These are phyloP conservation scores for Neocloeon triangulifer DNA, from an alignment of 1,140 invertebrate genomes.

Conservation along the genomic window DNA sequence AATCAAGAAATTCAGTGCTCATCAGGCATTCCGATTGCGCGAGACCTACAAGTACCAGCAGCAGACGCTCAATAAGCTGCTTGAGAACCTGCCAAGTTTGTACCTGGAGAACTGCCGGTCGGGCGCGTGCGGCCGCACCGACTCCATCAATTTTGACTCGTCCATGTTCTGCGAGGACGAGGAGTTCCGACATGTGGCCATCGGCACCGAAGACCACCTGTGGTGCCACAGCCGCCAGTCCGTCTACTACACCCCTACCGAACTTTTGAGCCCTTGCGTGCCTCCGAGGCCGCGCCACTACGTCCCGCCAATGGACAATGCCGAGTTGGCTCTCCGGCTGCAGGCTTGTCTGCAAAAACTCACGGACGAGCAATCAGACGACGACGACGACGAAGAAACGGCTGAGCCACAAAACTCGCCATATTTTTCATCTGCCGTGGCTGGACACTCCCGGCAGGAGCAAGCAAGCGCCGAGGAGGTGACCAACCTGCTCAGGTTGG, in stretches of 20 bases:
- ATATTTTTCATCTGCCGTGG: slow-evolving; percentile 7
- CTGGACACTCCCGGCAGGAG: too few relatives aligned
- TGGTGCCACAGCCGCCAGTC: slow-evolving; percentile 36
- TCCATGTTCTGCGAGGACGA: slow-evolving; percentile 24
- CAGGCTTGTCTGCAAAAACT: slow-evolving; percentile 16
- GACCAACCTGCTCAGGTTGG: too few relatives aligned
- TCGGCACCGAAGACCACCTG: slow-evolving; percentile 36
- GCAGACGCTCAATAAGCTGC: slow-evolving; percentile 76
- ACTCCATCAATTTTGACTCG: slow-evolving; percentile 49
- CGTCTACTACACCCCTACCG: slow-evolving; percentile 59
- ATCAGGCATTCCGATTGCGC: slow-evolving; percentile 65
- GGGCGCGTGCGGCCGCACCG: slow-evolving; percentile 58
- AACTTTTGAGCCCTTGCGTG: slow-evolving; percentile 22
- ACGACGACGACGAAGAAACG: slow-evolving; percentile 2
- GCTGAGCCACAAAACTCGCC: slow-evolving; percentile 7
- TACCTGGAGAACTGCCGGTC: slow-evolving; percentile 83
- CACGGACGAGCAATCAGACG: background rate
- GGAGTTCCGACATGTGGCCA: slow-evolving; percentile 27
- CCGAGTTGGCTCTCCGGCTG: slow-evolving; percentile 16
- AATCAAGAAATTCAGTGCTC: slow-evolving; percentile 80
- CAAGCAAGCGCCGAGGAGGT: too few relatives aligned
- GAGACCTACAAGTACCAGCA: slow-evolving; percentile 91
- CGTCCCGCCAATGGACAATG: slow-evolving; percentile 14
- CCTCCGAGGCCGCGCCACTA: slow-evolving; percentile 17
- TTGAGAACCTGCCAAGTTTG: slow-evolving; percentile 80